Conservation (phyloP, 1,140 invertebrate species). For the Drosophila teissieri region DNA sequence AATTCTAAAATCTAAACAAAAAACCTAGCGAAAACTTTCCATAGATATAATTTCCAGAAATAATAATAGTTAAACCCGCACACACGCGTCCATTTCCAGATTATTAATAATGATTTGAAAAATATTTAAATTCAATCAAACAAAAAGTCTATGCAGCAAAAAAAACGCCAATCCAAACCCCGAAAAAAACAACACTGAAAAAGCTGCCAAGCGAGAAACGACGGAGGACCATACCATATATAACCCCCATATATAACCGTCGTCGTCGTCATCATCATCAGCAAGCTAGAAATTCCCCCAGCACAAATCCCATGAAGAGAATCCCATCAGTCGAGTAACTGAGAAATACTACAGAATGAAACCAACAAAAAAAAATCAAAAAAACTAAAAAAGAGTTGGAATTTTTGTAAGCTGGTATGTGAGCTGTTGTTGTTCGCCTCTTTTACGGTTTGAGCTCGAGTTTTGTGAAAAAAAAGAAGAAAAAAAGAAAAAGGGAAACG, state of each 20-base stretch:
- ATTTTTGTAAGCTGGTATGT: conserved; percentile 55
- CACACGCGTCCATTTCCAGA: neutral
- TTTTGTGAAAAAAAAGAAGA: conserved; percentile 23
- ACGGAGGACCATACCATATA: conserved; percentile 30
- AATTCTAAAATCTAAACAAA: neutral
- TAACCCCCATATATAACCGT: conserved; percentile 16
- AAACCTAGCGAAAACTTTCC: conserved; percentile 20
- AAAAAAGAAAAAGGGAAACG: conserved; percentile 41
- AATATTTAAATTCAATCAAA: conserved; percentile 47
- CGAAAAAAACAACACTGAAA: conserved; percentile 22
- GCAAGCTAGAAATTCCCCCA: conserved; percentile 34
- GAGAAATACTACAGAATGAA: conserved; percentile 20
- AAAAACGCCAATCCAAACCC: conserved; percentile 16
- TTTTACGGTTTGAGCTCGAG: conserved; percentile 41
- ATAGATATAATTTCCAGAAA: conserved; percentile 8
- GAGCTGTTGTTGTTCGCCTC: conserved; percentile 29
- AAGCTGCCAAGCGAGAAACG: conserved; percentile 47
- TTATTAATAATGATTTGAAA: conserved; percentile 47
- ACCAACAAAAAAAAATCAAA: neutral
- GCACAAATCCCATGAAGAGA: conserved; percentile 44
- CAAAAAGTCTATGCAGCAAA: conserved; percentile 33
- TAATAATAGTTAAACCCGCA: neutral
- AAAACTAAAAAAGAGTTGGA: conserved; percentile 35
- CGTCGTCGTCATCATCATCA: conserved; percentile 25
- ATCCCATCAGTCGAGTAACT: conserved; percentile 23